These are phyloP conservation scores for Blennius ocellaris DNA, from an alignment of 2,113 vertebrate species.

Conservation along the genomic window DNA sequence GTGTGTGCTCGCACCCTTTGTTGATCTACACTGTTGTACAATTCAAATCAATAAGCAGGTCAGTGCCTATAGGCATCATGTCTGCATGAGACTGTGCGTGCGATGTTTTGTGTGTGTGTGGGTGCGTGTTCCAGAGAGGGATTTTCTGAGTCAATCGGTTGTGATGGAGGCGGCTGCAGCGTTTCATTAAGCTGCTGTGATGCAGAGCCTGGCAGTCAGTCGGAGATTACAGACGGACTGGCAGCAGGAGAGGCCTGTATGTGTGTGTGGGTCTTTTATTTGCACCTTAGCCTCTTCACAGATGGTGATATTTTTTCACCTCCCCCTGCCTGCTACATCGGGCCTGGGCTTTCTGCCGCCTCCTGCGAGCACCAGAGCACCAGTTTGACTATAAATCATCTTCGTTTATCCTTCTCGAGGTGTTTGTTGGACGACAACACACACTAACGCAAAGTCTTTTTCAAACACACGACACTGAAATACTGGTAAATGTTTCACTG, in stretches of 20 bases:
- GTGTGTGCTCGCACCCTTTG: constrained; percentile 21
- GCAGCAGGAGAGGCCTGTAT: constrained; percentile 13
- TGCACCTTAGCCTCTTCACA: constrained; percentile 49
- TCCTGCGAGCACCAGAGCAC: constrained; percentile 14
- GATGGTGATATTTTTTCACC: constrained; percentile 42
- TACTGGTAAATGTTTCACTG: constrained; percentile 21
- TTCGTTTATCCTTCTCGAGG: background rate
- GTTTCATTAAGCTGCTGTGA: constrained; percentile 75
- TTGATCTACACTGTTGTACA: constrained; percentile 4
- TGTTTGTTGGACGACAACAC: background rate
- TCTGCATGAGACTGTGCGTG: constrained; percentile 33
- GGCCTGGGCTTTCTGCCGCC: constrained; percentile 21
- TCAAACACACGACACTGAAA: constrained; percentile 47
- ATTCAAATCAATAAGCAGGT: constrained; percentile 67
- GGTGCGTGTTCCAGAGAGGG: constrained; percentile 51
- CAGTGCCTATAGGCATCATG: constrained; percentile 55
- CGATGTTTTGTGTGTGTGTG: constrained; percentile 20
- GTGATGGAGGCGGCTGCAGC: constrained; percentile 58
- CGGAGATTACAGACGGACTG: constrained; percentile 73
- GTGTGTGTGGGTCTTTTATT: constrained; percentile 13
- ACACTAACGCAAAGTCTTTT: background rate
- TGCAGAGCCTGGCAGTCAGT: constrained; percentile 65
- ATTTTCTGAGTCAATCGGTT: constrained; percentile 66
- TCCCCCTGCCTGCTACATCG: constrained; percentile 6
- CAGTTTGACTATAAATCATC: constrained; percentile 17